Evolutionary conservation across 2,888 invertebrate species (phyloP).

Genomic region (Margaritifera margaritifera): DNA sequence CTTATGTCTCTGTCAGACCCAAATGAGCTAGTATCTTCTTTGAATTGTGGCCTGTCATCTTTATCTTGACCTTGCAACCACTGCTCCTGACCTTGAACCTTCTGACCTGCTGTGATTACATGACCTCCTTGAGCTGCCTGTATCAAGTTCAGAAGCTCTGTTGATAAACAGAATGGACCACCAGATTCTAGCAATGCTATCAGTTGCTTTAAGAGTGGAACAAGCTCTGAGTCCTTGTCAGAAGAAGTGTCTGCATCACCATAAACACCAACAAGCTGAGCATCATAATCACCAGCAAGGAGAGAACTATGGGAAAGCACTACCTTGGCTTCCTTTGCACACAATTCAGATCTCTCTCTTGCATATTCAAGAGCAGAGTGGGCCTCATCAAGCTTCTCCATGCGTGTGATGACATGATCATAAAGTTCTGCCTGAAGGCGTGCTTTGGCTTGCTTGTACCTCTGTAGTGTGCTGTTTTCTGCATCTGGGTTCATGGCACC

Average conservation of each 20-base stretch:
- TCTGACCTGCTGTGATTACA: constrained; percentile 1
- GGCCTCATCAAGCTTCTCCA: constrained; percentile 62
- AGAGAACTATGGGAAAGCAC: constrained; percentile 56
- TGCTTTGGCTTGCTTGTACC: constrained; percentile 60
- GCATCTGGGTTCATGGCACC: constrained; percentile 50
- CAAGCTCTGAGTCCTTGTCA: constrained; percentile 59
- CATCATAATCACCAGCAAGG: constrained; percentile 67
- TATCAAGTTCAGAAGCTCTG: constrained; percentile 61
- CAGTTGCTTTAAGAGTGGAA: constrained; percentile 68
- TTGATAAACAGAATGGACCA: constrained; percentile 63
- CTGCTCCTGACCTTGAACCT: constrained; percentile 11
- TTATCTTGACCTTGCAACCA: constrained; percentile 18
- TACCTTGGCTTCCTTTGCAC: constrained; percentile 63
- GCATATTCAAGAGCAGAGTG: constrained; percentile 65
- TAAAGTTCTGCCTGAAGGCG: constrained; percentile 64
- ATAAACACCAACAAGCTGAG: constrained; percentile 61
- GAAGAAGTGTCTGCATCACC: constrained; percentile 58
- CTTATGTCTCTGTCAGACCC: constrained; percentile 10
- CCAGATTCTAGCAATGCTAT: constrained; percentile 68
- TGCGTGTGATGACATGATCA: constrained; percentile 58
- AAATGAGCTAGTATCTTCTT: constrained; percentile 16
- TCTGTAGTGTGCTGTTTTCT: constrained; percentile 53
- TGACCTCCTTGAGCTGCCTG: constrained; percentile 42
- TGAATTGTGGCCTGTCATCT: constrained; percentile 18
- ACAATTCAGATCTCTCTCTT: constrained; percentile 62